These are phyloP conservation scores for Bovichtus variegatus DNA, from an alignment of 2,797 vertebrate species.

Conservation along the genomic window DNA sequence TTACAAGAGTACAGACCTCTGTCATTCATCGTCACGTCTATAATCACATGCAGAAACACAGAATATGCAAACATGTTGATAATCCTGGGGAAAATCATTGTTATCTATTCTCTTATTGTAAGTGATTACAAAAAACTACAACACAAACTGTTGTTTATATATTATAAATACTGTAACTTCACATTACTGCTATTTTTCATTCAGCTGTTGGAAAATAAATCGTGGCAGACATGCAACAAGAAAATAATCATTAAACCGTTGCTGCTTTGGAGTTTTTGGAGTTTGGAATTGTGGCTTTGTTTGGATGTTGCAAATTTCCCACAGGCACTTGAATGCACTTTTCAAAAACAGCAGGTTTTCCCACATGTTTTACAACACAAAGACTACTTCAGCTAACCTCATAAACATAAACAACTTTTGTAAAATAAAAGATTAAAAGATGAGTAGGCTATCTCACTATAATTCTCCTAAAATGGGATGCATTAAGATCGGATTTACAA, in stretches of 20 bases:
- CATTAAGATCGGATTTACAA: not conserved
- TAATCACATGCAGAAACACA: constrained; percentile 18
- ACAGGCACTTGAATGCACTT: constrained; percentile 6
- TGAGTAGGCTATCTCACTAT: not conserved
- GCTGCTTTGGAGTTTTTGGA: too few relatives aligned
- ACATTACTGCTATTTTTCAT: not conserved
- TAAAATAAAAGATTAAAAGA: not conserved
- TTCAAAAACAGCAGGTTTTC: not conserved
- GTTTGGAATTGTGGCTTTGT: not conserved
- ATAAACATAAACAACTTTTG: not conserved
- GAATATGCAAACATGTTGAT: not conserved
- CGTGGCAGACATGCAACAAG: not conserved
- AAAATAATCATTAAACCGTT: not conserved
- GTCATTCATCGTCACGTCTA: constrained; percentile 89
- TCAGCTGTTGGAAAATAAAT: not conserved
- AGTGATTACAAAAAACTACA: not conserved
- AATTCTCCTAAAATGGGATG: not conserved
- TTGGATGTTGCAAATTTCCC: not conserved
- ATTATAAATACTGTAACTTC: not conserved
- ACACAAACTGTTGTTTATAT: not conserved
- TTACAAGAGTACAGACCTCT: constrained; percentile 93
- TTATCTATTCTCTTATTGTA: not conserved
- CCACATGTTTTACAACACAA: not conserved
- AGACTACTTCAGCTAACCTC: not conserved
- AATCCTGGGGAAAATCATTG: not conserved